phyloP scores from a whole-genome alignment of 2,797 vertebrate genomes.

The Xiphophorus birchmanni region DNA sequence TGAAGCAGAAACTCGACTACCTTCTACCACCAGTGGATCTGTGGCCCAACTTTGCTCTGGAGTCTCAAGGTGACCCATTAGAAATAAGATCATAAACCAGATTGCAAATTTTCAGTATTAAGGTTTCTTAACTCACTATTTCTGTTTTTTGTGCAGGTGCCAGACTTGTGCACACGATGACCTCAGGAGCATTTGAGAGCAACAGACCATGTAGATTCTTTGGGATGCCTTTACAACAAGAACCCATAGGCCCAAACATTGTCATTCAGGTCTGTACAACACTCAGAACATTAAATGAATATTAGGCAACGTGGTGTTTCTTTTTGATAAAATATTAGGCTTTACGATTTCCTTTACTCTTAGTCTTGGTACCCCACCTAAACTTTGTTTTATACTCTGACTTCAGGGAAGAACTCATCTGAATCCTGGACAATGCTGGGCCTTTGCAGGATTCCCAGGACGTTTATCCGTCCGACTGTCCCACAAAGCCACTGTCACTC shows the following conservation, averaged over 20 bases:
- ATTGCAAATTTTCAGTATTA: not conserved
- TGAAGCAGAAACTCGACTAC: not conserved
- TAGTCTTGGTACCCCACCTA: not conserved
- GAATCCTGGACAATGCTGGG: not conserved
- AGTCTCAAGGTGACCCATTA: not conserved
- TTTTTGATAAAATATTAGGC: too few relatives aligned
- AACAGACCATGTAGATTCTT: accelerated
- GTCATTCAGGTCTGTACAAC: not conserved
- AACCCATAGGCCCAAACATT: not conserved
- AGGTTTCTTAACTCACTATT: not conserved
- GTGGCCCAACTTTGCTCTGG: not conserved
- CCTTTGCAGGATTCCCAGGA: not conserved
- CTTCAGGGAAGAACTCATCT: not conserved
- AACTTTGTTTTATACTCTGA: not conserved
- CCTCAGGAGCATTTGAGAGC: not conserved
- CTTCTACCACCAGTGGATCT: not conserved
- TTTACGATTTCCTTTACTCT: not conserved
- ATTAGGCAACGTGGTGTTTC: too few relatives aligned
- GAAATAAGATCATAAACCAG: too few relatives aligned
- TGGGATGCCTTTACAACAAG: not conserved
- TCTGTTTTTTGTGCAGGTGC: not conserved
- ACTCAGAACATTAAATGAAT: not conserved
- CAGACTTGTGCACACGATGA: not conserved
- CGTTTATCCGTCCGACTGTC: not conserved
- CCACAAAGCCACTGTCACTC: not conserved